Percentiles rank a stretch among this genome's conserved stretches.
Evolutionary conservation across 2,797 vertebrate species (phyloP).

Genomic region (Alosa sapidissima): DNA sequence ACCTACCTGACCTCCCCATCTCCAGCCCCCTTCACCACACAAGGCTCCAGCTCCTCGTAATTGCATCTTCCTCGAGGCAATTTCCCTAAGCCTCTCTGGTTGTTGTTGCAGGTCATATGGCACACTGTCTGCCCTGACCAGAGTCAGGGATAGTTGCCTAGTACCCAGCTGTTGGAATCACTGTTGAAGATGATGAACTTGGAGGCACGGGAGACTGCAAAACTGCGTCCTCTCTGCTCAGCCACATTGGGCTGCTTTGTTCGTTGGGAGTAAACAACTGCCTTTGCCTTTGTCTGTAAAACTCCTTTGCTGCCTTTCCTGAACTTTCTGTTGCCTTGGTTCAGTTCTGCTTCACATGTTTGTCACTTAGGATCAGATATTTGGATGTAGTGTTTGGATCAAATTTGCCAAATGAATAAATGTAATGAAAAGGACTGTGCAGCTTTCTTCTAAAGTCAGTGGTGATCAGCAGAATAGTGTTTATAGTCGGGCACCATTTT

Average conservation of each 20-base stretch:
- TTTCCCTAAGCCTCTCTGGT: constrained; percentile 10
- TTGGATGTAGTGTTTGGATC: background rate
- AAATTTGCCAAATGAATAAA: background rate
- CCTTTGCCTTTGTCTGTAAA: background rate
- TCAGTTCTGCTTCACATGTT: background rate
- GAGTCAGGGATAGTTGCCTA: background rate
- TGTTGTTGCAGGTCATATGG: constrained; percentile 15
- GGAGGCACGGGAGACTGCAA: background rate
- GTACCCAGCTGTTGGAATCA: background rate
- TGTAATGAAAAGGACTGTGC: background rate
- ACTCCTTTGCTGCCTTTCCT: background rate
- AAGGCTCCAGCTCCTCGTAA: background rate
- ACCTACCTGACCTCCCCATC: background rate
- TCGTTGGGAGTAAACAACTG: background rate
- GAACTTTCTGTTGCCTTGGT: background rate
- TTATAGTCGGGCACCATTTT: background rate
- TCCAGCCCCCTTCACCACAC: background rate
- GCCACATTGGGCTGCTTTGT: background rate
- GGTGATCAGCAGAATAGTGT: background rate
- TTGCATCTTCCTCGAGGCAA: constrained; percentile 24
- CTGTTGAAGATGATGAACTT: background rate
- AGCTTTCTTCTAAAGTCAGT: background rate
- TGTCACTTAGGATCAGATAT: background rate
- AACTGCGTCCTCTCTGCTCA: background rate
- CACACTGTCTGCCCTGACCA: background rate